These are phyloP conservation scores for Cervus canadensis DNA, from an alignment of 2,113 vertebrate genomes.

Conservation along the genomic window DNA sequence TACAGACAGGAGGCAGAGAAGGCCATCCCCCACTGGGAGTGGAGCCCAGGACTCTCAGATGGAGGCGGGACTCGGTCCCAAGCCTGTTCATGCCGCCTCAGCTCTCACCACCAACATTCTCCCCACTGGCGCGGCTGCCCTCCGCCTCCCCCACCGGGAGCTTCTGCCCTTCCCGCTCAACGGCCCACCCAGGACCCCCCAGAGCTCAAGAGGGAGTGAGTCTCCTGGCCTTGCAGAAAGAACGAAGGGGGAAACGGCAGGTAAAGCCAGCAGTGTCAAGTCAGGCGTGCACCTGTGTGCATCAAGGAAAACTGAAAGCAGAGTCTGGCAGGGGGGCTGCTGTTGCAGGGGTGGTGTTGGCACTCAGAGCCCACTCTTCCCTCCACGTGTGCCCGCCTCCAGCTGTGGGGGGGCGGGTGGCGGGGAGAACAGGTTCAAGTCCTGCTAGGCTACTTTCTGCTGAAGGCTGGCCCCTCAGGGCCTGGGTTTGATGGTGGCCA, in stretches of 20 bases:
- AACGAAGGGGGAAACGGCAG: not conserved
- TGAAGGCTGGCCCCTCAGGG: not conserved
- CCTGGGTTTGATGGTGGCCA: fast-evolving
- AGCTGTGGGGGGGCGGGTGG: too few relatives aligned
- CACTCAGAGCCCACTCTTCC: not conserved
- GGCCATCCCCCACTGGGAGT: too few relatives aligned
- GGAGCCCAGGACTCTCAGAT: too few relatives aligned
- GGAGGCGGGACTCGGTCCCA: not conserved
- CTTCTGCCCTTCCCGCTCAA: not conserved
- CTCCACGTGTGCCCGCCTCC: not conserved
- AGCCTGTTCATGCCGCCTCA: not conserved
- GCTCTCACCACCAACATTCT: not conserved
- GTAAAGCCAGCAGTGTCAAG: fast-evolving
- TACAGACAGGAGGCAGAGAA: not conserved
- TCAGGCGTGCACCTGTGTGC: fast-evolving
- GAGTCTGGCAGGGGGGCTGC: not conserved
- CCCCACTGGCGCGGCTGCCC: fast-evolving
- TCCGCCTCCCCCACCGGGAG: not conserved
- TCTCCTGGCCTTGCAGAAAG: not conserved
- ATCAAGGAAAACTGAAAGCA: not conserved
- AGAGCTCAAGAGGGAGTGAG: not conserved
- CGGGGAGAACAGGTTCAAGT: not conserved
- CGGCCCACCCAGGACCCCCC: not conserved
- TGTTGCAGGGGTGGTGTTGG: not conserved
- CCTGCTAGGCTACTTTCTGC: not conserved